Conservation (phyloP, 2,888 invertebrate genomes). For the Xestia ashworthii region DNA sequence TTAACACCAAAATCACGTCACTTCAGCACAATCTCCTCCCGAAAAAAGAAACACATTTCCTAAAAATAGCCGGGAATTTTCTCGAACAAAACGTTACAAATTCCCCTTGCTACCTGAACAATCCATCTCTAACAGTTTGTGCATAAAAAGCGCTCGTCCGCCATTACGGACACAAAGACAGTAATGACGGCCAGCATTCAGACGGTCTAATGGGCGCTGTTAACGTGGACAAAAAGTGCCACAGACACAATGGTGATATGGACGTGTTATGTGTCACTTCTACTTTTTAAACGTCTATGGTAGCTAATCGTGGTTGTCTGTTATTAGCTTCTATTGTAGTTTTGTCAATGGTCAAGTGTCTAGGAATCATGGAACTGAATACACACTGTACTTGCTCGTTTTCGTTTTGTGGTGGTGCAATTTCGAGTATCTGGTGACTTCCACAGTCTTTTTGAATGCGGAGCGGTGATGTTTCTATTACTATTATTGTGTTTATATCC, state of each 20-base stretch:
- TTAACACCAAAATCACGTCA: constrained; percentile 23
- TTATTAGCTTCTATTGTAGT: constrained; percentile 34
- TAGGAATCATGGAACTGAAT: neutral
- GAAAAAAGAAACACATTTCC: constrained; percentile 26
- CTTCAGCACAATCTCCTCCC: constrained; percentile 3
- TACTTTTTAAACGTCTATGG: constrained; percentile 31
- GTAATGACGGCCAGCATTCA: constrained; percentile 65
- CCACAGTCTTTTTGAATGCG: neutral
- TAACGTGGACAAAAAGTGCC: constrained; percentile 68
- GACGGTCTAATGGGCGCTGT: constrained; percentile 74
- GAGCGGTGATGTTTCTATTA: neutral
- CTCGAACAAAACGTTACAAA: constrained; percentile 45
- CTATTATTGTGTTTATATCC: neutral
- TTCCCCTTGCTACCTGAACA: constrained; percentile 60
- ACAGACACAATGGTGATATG: constrained; percentile 40
- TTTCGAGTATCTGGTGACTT: neutral
- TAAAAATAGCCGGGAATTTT: constrained; percentile 39
- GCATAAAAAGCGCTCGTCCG: constrained; percentile 62
- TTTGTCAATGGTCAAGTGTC: neutral
- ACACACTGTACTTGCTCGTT: no score
- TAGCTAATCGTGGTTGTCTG: constrained; percentile 8
- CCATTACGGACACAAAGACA: constrained; percentile 66
- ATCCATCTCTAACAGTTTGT: constrained; percentile 61
- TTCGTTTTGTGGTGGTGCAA: neutral
- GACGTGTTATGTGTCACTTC: constrained; percentile 40